Percentiles rank a stretch among this genome's conserved stretches.
Conservation (phyloP, 2,888 invertebrate genomes). For the Leptura quadrifasciata region DNA sequence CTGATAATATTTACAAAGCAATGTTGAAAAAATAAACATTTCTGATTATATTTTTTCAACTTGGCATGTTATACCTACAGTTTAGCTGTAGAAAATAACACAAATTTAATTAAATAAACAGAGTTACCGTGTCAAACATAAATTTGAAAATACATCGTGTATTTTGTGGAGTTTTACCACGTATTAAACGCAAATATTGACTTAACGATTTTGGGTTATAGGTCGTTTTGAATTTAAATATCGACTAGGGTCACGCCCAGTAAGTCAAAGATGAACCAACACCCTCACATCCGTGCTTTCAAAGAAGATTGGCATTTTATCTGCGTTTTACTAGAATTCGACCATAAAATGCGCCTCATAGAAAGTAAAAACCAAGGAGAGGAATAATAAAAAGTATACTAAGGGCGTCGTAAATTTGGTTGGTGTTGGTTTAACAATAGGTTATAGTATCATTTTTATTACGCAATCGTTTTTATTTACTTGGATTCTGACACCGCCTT, state of each 20-base stretch:
- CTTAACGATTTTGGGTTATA: constrained; percentile 12
- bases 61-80: not conserved
- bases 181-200: constrained; percentile 21
- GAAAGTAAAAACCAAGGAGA: constrained; percentile 67
- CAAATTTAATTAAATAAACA: not conserved
- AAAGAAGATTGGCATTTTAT: constrained; percentile 49
- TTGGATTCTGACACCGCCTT: constrained; percentile 20
- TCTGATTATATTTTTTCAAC: not conserved
- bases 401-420: constrained; percentile 68
- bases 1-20: not conserved
- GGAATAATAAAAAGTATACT: constrained; percentile 69
- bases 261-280: constrained; percentile 32
- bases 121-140: not conserved
- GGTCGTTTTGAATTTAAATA: constrained; percentile 21
- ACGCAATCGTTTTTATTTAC: constrained; percentile 39
- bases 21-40: not conserved
- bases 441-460: constrained; percentile 53
- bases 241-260: constrained; percentile 13
- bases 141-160: constrained; percentile 1
- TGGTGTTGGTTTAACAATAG: constrained; percentile 66
- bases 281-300: constrained; percentile 34
- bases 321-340: constrained; percentile 51
- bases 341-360: constrained; percentile 49
- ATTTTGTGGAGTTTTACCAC: constrained; percentile 9
- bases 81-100: not conserved